Base-by-base conservation (phyloP, 2,797 vertebrate genomes). In the Heliangelus exortis region DNA sequence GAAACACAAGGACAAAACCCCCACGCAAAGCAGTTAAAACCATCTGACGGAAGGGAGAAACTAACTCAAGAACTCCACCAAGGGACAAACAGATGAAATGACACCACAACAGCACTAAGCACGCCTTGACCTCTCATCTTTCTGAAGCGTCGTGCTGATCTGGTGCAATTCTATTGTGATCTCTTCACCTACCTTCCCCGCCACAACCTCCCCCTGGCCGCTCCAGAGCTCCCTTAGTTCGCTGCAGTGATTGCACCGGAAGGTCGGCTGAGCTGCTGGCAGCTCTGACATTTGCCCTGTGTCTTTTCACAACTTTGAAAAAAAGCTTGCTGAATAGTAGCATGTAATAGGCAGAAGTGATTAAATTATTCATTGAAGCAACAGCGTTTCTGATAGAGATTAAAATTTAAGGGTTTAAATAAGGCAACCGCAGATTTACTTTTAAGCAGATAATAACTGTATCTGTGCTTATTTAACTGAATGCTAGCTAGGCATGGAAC, bases 1-100 rank as follows among this genome's bases (percentile, higher is more conserved):
- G 80, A 71, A 90, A 92, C 96, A 79, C 80, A 87, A 39, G 91
- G 61, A 77, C 84, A 87, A 74, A 51, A 61, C 0, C 50, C 73
- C 36, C 83, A 8, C 33, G 43, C 4, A 59, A 91, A 96, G 78
- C 94, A 59, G 84, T 82, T 92, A 89, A 92, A 96, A 83, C 83
- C 67, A 4, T 88, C 96, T 94, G 93, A 67, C 18, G 17, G 91
- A 87, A 89, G 93, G 57, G 88, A 96, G 95, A 98, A 98, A 96
- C 89, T 96, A 96, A 98, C 98, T 98, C 98, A 96, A 98, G 95
- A 97, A 95, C 98, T 98, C 98, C 98, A 98, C 98, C 98, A 98
- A 98, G 98, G 98, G 98, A 98, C 97, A 92, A 95, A 89, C 62
- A 71, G 93, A 25, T 83, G 97, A 94, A 97, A 98, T 92, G 95